Conservation (phyloP, 2,113 vertebrate genomes). For the Pionites leucogaster region DNA sequence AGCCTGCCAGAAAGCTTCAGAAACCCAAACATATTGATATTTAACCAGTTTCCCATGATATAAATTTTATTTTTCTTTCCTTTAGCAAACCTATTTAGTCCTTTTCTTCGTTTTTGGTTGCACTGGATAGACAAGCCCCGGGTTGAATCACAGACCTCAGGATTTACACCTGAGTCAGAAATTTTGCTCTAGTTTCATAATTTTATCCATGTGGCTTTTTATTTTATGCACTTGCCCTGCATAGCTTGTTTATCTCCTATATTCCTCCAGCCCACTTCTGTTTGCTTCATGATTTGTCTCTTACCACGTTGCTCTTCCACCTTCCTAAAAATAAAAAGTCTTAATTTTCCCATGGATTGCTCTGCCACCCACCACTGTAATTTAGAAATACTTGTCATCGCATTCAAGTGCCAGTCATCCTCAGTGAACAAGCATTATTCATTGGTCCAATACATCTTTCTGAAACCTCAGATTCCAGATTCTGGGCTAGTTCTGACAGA, state of each 20-base stretch:
- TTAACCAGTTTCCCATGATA: background rate
- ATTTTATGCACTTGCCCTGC: background rate
- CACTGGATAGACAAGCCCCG: background rate
- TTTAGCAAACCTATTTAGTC: background rate
- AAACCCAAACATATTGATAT: background rate
- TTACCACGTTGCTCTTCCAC: background rate
- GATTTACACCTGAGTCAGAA: background rate
- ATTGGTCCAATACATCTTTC: background rate
- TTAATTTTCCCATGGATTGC: background rate
- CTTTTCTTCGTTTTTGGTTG: background rate
- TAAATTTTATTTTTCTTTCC: background rate
- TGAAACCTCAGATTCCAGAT: background rate
- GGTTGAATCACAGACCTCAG: background rate
- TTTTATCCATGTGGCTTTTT: background rate
- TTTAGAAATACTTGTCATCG: background rate
- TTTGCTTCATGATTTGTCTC: background rate
- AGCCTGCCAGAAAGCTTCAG: background rate
- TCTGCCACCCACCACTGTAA: background rate
- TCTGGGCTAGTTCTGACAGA: background rate
- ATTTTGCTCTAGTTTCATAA: background rate
- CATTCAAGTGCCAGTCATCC: background rate
- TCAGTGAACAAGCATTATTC: background rate
- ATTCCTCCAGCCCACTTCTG: background rate
- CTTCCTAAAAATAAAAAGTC: conserved; percentile 8
- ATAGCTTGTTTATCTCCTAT: background rate